A percentile compares a stretch with the other conserved stretches of the same genome.
Evolutionary conservation across 2,113 vertebrate species (phyloP).

Genomic region (Colistium nudipinnis): DNA sequence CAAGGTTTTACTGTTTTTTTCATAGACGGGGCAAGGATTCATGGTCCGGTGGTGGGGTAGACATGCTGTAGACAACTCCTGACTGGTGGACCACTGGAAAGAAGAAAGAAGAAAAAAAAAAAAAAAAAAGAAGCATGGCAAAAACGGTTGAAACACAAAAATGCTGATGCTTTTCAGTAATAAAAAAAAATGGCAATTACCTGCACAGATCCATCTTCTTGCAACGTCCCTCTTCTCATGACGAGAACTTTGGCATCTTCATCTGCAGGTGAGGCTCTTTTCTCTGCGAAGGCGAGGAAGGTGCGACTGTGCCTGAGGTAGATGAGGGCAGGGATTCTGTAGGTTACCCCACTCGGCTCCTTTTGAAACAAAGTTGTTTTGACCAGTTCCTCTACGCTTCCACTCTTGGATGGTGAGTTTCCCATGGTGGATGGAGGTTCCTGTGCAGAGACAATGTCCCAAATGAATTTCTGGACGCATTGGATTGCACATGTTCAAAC

Average conservation of each 20-base stretch:
- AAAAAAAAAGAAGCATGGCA: not conserved
- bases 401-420: slow-evolving; percentile 63
- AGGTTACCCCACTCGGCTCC: slow-evolving; percentile 79
- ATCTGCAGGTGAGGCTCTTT: slow-evolving; percentile 82
- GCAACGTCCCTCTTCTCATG: slow-evolving; percentile 83
- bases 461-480: too few species aligned
- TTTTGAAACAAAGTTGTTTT: slow-evolving; percentile 85
- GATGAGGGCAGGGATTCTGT: slow-evolving; percentile 91
- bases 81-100: slow-evolving; percentile 77
- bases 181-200: slow-evolving; percentile 63
- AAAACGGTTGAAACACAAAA: too few species aligned
- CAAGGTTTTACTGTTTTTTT: slow-evolving; percentile 75
- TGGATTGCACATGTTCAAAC: too few species aligned
- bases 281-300: slow-evolving; percentile 92
- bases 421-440: slow-evolving; percentile 68
- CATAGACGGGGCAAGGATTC: slow-evolving; percentile 85
- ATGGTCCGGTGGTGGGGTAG: slow-evolving; percentile 80
- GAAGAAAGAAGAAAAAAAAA: not conserved
- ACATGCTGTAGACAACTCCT: slow-evolving; percentile 70
- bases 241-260: slow-evolving; percentile 87
- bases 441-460: slow-evolving; percentile 36
- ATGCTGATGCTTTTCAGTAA: not conserved
- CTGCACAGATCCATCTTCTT: slow-evolving; percentile 77
- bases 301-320: slow-evolving; percentile 79
- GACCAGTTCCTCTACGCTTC: slow-evolving; percentile 53